Evolutionary conservation across 2,113 vertebrate species (phyloP), one percentile per base, ranked within the genome.

Genomic region (Aspidoscelis tigris): DNA sequence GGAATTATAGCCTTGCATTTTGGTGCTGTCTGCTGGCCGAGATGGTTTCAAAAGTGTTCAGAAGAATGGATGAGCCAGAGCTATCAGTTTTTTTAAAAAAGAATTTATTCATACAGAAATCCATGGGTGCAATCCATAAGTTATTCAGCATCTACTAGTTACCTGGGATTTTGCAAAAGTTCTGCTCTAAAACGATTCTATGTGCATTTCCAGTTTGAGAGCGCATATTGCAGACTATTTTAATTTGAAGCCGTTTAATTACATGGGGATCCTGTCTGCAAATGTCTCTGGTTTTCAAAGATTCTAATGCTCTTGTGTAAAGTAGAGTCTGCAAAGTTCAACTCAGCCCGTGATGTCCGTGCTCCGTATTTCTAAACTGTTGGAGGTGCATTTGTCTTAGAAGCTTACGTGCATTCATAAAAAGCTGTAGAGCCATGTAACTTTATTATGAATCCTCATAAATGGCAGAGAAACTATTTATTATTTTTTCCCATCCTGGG

Each of bases 401-500:
- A 39, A 11, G 69, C 65, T 78, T 22, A 18, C 50, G 70, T 12
- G 50, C 2, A 71, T 78, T 18, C 83, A 89, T 91, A 89, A 88
- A 90, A 88, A 90, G 82, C 66, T 82, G 88, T 89, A 77, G 88
- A 83, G 89, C 73, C 88, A 83, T 73, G 80, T 64, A 88, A 86
- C 88, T 88, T 88, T 86, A 91, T 83, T 91, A 74, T 89, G 92
- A 90, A 88, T 91, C 87, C 90, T 92, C 91, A 92, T 94, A 93
- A 87, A 84, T 93, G 91, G 90, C 91, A 92, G 88, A 85, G 87
- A 61, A 61, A 61, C 88, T 91, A 86, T 87, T 93, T 88, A 89
- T 94, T 94, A 89, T 90, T 88, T 93, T 44, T 79, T 91, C 84
- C 79, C 74, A 61, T 81, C 81, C 75, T 87, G 83, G 81, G 65